These are phyloP conservation scores for Phodopus roborovskii DNA, from an alignment of 2,113 vertebrate genomes.

Conservation along the genomic window DNA sequence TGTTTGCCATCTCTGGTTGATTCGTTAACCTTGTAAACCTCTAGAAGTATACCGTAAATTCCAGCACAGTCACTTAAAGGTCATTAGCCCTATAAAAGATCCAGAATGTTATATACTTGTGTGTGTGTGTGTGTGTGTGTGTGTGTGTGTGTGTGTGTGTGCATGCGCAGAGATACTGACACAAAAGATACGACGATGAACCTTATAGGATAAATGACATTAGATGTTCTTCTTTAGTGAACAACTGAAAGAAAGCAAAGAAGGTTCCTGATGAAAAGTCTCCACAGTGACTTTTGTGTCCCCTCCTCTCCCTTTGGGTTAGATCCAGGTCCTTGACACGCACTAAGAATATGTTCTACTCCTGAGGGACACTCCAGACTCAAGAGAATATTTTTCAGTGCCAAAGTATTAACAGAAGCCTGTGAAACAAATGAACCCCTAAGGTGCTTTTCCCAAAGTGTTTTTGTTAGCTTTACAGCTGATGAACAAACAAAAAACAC, in stretches of 20 bases:
- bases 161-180: too few relatives aligned
- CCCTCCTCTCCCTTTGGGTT: background rate
- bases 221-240: background rate
- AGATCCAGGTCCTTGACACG: background rate
- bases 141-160: too few relatives aligned
- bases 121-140: background rate
- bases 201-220: background rate
- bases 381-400: background rate
- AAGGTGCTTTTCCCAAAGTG: background rate
- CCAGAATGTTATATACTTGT: background rate
- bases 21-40: background rate
- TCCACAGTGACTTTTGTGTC: background rate
- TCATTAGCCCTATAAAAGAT: background rate
- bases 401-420: background rate
- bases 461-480: background rate
- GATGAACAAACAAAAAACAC: background rate
- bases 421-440: background rate
- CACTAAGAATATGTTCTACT: background rate
- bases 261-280: background rate
- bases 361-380: background rate
- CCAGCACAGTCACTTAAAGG: too few relatives aligned
- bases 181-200: background rate
- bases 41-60: background rate
- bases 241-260: background rate
- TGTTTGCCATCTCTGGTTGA: background rate